Evolutionary conservation across 2,888 invertebrate genomes (phyloP), one percentile per base, ranked within the genome.

Genomic region (Philonicus albiceps): DNA sequence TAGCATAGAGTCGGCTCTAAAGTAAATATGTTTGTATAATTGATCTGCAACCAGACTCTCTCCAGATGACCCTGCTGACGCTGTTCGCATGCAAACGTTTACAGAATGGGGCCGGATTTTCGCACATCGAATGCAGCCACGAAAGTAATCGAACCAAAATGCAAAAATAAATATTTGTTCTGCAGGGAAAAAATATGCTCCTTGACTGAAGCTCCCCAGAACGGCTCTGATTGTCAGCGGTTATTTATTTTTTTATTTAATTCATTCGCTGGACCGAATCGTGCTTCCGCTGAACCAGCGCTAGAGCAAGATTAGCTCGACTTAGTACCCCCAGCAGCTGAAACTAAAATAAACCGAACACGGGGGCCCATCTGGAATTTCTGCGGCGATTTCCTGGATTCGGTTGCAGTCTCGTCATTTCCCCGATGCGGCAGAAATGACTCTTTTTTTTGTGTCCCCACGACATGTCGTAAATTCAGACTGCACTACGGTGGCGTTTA

Each of bases 281-380:
- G 27, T n/a, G 27, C 64, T 64, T n/a, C 64, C 27, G 27, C 27
- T 64, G 22, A 64, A 64, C 22, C 22, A 11, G 19, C 22, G 64
- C 64, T 64, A 8, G 3, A 27, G 11, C 64, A 11, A 27, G 64
- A 27, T 64, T 64, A 64, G 64, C 64, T 19, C 64, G 64, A 11
- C 22, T 64, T 64, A 64, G 3, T 22, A 13, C 64, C 64, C 64
- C 64, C 64, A 64, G 64, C 64, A 27, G 53, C 19, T 64, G 27
- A 27, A 49, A 64, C 64, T 64, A 22, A 64, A 64, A 64, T 64
- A 64, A 64, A 64, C 64, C 27, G 22, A 64, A 64, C 64, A 64
- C 64, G 22, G 64, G 3, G 22, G n/a, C 49, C 76, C 78, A 49
- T 49, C 49, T 78, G 78, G 78, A 40, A 76, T 76, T 76, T 76